phyloP scores from a whole-genome alignment of 1,140 invertebrate genomes.

The Procambarus virginalis region DNA sequence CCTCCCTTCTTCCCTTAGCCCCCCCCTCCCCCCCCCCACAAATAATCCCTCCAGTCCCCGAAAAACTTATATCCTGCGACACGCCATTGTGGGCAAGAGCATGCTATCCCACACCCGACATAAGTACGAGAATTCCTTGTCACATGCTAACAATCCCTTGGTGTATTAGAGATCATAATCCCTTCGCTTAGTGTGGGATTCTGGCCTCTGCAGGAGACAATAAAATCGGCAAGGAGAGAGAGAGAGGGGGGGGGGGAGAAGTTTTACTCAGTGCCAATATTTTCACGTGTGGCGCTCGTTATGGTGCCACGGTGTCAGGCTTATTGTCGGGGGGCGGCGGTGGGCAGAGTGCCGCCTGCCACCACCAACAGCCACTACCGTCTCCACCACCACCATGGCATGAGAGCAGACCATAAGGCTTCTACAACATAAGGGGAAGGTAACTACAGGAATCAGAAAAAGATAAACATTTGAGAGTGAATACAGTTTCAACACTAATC shows the following conservation, averaged over 20 bases:
- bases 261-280: slow-evolving; percentile 64
- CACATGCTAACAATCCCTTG: neutral
- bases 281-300: slow-evolving; percentile 51
- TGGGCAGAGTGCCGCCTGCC: too few relatives aligned
- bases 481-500: too few relatives aligned
- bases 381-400: too few relatives aligned
- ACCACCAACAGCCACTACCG: too few relatives aligned
- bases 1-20: too few relatives aligned
- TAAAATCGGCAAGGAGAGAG: slow-evolving; percentile 11
- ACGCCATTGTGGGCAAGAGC: slow-evolving; percentile 10
- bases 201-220: slow-evolving; percentile 28
- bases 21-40: too few relatives aligned
- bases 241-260: slow-evolving; percentile 11
- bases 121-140: neutral
- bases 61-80: neutral
- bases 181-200: neutral
- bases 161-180: slow-evolving; percentile 18
- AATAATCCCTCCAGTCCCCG: neutral
- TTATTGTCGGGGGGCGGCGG: slow-evolving; percentile 42
- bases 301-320: slow-evolving; percentile 52
- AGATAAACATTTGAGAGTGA: too few relatives aligned
- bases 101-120: neutral
- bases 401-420: too few relatives aligned
- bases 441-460: too few relatives aligned
- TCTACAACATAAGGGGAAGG: too few relatives aligned